Percentiles rank a stretch among this genome's conserved stretches.
phyloP scores from a whole-genome alignment of 35 echinoderm and acorn worm species.

The Apostichopus parvimensis region DNA sequence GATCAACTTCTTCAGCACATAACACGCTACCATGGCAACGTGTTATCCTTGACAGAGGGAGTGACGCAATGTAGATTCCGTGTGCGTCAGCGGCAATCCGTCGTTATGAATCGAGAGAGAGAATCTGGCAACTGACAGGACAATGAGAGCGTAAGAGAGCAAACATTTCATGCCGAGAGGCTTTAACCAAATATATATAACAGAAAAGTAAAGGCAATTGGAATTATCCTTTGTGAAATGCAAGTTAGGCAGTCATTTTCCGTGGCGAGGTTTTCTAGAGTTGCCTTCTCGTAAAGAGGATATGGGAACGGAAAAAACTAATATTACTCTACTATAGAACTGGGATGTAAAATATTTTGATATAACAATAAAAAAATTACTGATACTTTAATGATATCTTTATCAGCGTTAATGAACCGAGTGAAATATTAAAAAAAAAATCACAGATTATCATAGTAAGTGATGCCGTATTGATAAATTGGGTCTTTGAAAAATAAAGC shows the following conservation, averaged over 20 bases:
- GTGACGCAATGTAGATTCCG: neutral
- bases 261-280: too few species aligned
- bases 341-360: too few species aligned
- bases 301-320: too few species aligned
- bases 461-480: too few species aligned
- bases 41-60: slow-evolving; percentile 3
- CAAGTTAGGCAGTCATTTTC: neutral
- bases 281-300: too few species aligned
- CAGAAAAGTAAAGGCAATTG: neutral
- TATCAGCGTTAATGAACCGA: too few species aligned
- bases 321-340: too few species aligned
- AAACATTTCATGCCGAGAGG: slow-evolving; percentile 7
- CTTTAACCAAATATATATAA: neutral
- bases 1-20: slow-evolving; percentile 13
- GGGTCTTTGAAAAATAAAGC: too few species aligned
- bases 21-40: slow-evolving; percentile 15
- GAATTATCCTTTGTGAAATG: neutral
- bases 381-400: too few species aligned
- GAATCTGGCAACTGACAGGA: neutral
- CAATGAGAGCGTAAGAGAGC: slow-evolving; percentile 7
- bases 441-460: too few species aligned
- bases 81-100: neutral
- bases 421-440: too few species aligned
- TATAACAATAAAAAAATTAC: too few species aligned
- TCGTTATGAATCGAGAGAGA: neutral